These are phyloP conservation scores for Glaucomys volans DNA, from an alignment of 2,113 vertebrate species.

Conservation along the genomic window DNA sequence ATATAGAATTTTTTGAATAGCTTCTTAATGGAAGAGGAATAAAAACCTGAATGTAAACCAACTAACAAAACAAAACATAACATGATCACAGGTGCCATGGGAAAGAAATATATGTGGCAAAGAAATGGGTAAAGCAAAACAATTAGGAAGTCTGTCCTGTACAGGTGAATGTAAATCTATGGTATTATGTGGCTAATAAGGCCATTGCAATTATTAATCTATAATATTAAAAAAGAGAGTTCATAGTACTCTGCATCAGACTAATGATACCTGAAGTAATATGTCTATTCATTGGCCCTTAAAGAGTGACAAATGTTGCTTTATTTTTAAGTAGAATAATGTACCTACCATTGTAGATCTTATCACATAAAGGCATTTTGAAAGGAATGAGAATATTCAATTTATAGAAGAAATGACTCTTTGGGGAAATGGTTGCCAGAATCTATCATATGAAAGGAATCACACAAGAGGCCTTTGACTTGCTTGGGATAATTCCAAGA, in stretches of 20 bases:
- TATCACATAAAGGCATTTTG: background rate
- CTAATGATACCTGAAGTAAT: background rate
- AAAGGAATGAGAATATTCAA: background rate
- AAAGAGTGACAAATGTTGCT: background rate
- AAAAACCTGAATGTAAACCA: background rate
- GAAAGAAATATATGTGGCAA: background rate
- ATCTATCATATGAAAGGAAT: background rate
- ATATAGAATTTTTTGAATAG: background rate
- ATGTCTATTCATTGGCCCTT: background rate
- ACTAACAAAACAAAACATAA: background rate
- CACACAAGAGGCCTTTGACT: background rate
- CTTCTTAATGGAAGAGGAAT: background rate
- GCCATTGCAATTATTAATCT: background rate
- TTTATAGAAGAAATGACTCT: background rate
- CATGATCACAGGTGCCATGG: no score
- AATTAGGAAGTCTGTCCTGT: background rate
- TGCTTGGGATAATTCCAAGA: no score
- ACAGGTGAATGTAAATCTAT: background rate
- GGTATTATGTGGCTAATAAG: background rate
- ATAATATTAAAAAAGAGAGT: background rate
- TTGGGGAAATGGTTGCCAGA: background rate
- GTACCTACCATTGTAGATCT: background rate
- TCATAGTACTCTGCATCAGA: background rate
- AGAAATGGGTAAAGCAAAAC: background rate
- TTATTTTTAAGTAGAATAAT: background rate